phyloP scores from a whole-genome alignment of 2,113 vertebrate genomes.

The Lota lota region DNA sequence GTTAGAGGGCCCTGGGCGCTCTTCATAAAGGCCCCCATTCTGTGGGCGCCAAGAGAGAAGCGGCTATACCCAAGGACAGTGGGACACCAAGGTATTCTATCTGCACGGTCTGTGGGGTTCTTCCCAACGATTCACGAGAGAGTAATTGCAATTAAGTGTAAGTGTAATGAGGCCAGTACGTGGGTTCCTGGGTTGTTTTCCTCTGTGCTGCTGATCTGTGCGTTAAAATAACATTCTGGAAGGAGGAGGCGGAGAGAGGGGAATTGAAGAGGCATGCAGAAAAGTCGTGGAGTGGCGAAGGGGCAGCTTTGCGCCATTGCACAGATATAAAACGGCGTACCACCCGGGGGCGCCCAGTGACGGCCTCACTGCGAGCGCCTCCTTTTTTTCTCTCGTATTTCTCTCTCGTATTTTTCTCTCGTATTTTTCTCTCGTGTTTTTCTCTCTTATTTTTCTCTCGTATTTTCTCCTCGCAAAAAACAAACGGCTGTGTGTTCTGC shows the following conservation, averaged over 20 bases:
- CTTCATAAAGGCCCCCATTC: slow-evolving; percentile 68
- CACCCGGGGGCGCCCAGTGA: no score
- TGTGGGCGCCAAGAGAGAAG: slow-evolving; percentile 39
- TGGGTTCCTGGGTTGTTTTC: slow-evolving; percentile 56
- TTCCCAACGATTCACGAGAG: slow-evolving; percentile 28
- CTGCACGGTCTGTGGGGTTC: slow-evolving; percentile 22
- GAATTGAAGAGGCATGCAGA: slow-evolving; percentile 11
- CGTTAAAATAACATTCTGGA: slow-evolving; percentile 62
- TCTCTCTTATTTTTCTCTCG: no score
- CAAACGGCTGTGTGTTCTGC: slow-evolving; percentile 53
- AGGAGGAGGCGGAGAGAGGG: slow-evolving; percentile 38
- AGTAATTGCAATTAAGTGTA: not conserved
- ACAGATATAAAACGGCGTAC: slow-evolving; percentile 30
- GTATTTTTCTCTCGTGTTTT: no score
- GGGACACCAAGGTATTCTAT: slow-evolving; percentile 47
- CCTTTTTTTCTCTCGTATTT: no score
- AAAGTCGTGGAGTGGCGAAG: slow-evolving; percentile 1
- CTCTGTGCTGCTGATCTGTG: not conserved
- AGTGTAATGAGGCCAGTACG: slow-evolving; percentile 30
- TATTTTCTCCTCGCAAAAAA: slow-evolving; percentile 30
- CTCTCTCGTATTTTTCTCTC: no score
- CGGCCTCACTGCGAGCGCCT: no score
- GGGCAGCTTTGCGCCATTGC: not conserved
- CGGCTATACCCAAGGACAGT: slow-evolving; percentile 62
- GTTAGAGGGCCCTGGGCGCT: slow-evolving; percentile 23